phyloP scores from a whole-genome alignment of 64 coral and sea anemone species.

The Montipora sp. region DNA sequence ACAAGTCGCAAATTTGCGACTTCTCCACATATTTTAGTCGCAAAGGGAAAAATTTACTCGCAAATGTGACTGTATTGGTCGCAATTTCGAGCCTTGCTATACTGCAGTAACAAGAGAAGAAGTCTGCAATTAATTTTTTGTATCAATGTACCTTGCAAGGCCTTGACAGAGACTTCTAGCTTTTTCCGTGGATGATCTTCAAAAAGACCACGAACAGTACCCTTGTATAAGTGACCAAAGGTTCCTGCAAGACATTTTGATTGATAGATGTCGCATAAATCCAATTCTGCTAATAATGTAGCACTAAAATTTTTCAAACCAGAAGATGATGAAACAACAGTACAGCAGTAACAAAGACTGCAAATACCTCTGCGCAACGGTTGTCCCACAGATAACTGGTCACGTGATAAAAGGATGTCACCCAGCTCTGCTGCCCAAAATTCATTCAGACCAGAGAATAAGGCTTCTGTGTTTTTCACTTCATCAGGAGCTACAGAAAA shows the following conservation, averaged over 20 bases:
- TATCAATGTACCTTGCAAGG: not conserved
- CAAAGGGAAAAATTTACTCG: too few relatives aligned
- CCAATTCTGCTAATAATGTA: too few relatives aligned
- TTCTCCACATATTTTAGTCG: too few relatives aligned
- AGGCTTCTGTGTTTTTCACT: constrained; percentile 19
- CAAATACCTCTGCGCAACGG: constrained; percentile 5
- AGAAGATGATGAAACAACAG: not conserved
- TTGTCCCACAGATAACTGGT: constrained; percentile 23
- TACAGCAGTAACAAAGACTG: not conserved
- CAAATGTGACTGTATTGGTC: too few relatives aligned
- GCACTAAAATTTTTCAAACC: not conserved
- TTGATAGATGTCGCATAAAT: not conserved
- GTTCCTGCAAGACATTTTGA: constrained; percentile 26
- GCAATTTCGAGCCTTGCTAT: too few relatives aligned
- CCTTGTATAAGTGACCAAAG: constrained; percentile 42
- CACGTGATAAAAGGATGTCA: constrained; percentile 24
- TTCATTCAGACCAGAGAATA: constrained; percentile 18
- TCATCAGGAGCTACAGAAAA: constrained; percentile 24
- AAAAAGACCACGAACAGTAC: constrained; percentile 23
- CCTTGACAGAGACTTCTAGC: constrained; percentile 21
- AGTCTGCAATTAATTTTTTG: not conserved
- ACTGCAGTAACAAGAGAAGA: too few relatives aligned
- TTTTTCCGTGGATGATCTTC: constrained; percentile 20
- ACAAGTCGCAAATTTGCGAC: too few relatives aligned
- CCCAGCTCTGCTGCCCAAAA: constrained; percentile 34